phyloP scores from a whole-genome alignment of 2,888 invertebrate genomes.

The Rhimphoctona megacephalus region DNA sequence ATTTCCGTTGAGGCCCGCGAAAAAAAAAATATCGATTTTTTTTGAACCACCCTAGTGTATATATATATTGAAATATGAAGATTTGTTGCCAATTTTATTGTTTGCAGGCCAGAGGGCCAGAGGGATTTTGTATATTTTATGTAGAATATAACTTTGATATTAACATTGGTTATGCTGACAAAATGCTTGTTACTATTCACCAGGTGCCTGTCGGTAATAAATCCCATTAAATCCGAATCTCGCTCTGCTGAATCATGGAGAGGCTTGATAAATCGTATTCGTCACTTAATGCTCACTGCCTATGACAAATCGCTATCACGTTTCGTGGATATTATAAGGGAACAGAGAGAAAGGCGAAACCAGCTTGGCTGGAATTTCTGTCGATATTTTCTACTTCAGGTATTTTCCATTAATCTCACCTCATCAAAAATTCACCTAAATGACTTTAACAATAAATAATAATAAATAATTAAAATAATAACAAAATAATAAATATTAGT shows the following conservation, averaged over 20 bases:
- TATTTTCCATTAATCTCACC: constrained; percentile 80
- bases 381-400: constrained; percentile 96
- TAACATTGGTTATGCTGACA: background rate
- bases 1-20: too few relatives aligned
- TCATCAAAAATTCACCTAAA: background rate
- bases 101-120: too few relatives aligned
- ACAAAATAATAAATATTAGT: too few relatives aligned
- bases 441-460: background rate
- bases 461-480: too few relatives aligned
- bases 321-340: constrained; percentile 96
- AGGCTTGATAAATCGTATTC: constrained; percentile 92
- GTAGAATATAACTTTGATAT: background rate
- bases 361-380: constrained; percentile 97
- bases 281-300: constrained; percentile 93
- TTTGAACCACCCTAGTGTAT: too few relatives aligned
- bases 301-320: constrained; percentile 94
- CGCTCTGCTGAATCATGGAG: constrained; percentile 96
- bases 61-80: too few relatives aligned
- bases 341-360: constrained; percentile 95
- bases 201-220: constrained; percentile 95
- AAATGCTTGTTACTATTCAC: constrained; percentile 79
- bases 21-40: too few relatives aligned
- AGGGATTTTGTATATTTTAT: too few relatives aligned
- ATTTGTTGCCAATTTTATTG: too few relatives aligned
- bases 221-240: constrained; percentile 95